Percentiles rank a stretch among this genome's conserved stretches.
phyloP scores from a whole-genome alignment of 2,888 invertebrate genomes.

The Osedax fenrisi region DNA sequence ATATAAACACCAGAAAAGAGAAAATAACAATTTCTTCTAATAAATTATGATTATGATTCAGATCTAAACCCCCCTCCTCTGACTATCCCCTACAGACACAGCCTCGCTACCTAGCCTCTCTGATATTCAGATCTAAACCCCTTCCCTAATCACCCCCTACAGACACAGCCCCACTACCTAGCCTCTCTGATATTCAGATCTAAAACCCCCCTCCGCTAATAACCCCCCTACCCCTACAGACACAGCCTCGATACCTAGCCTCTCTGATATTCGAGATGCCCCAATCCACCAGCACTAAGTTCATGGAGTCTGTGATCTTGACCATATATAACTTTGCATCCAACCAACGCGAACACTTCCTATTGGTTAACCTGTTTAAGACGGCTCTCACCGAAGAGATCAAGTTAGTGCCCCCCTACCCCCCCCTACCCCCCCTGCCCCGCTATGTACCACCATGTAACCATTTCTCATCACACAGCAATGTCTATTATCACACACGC shows the following conservation, averaged over 20 bases:
- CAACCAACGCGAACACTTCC: conserved; percentile 64
- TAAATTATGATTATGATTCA: too few relatives aligned
- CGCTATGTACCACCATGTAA: too few relatives aligned
- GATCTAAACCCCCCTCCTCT: too few relatives aligned
- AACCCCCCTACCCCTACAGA: conserved; percentile 52
- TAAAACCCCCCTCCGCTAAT: too few relatives aligned
- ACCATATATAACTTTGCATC: conserved; percentile 67
- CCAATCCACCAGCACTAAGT: conserved; percentile 62
- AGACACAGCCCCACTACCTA: conserved; percentile 63
- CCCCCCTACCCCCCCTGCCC: too few relatives aligned
- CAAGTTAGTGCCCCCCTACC: conserved; percentile 44
- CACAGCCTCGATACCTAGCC: conserved; percentile 63
- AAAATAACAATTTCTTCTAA: too few relatives aligned
- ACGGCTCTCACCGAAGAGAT: conserved; percentile 66
- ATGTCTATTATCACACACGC: too few relatives aligned
- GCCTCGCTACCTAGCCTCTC: conserved; percentile 61
- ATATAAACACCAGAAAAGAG: too few relatives aligned
- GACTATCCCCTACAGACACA: conserved; percentile 59
- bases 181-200: conserved; percentile 64
- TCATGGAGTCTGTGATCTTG: conserved; percentile 64
- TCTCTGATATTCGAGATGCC: conserved; percentile 64
- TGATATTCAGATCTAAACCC: too few relatives aligned
- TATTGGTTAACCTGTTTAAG: conserved; percentile 62
- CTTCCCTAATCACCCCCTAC: too few relatives aligned
- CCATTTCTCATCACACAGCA: too few relatives aligned